phyloP scores from a whole-genome alignment of 2,797 vertebrate species.

The Pseudochirops cupreus region DNA sequence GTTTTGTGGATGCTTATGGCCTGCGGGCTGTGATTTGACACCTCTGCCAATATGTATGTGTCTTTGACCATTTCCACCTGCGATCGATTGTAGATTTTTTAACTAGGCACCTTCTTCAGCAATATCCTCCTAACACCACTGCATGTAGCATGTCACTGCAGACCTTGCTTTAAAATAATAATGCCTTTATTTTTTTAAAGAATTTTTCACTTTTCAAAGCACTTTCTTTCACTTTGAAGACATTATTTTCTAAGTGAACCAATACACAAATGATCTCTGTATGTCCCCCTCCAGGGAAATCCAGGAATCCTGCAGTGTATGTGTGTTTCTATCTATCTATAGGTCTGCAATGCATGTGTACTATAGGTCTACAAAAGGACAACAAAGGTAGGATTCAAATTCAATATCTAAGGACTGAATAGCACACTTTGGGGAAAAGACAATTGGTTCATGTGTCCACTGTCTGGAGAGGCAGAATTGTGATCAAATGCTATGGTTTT shows the following conservation, averaged over 20 bases:
- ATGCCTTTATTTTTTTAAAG: neutral
- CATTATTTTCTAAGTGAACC: neutral
- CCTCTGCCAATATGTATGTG: neutral
- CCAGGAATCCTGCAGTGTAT: neutral
- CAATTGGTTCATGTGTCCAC: slow-evolving; percentile 64
- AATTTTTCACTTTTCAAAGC: neutral
- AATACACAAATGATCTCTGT: neutral
- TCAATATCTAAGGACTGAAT: slow-evolving; percentile 64
- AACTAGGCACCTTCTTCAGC: neutral
- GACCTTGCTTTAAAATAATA: neutral
- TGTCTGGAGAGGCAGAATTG: slow-evolving; percentile 65
- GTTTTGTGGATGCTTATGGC: neutral
- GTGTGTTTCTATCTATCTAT: neutral
- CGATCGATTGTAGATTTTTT: neutral
- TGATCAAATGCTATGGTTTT: slow-evolving; percentile 73
- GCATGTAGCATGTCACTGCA: neutral
- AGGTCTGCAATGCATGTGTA: neutral
- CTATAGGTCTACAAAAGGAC: neutral
- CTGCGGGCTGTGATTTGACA: neutral
- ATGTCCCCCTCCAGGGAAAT: neutral
- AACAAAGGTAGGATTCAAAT: neutral
- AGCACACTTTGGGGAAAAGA: slow-evolving; percentile 68
- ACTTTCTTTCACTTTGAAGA: neutral
- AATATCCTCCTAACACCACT: neutral
- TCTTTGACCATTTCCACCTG: neutral